Conservation (phyloP, 2,888 invertebrate species). For the Homarus gammarus region DNA sequence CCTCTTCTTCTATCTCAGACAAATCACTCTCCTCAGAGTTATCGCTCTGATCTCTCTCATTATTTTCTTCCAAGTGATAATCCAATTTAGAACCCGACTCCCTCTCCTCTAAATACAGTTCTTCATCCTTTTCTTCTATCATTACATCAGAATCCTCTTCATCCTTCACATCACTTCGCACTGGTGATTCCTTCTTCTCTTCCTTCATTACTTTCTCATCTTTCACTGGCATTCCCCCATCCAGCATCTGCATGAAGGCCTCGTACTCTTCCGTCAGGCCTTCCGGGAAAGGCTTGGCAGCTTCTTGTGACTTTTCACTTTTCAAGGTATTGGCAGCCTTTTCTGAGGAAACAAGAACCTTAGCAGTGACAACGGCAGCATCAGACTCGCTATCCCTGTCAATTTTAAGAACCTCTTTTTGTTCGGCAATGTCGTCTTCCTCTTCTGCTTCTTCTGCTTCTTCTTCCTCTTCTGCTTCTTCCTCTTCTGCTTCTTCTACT, state of each 20-base stretch:
- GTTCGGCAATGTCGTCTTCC: background rate
- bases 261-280: slow-evolving; percentile 70
- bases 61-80: background rate
- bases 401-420: slow-evolving; percentile 21
- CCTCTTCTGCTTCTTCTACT: too few relatives aligned
- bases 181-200: background rate
- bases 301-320: background rate
- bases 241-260: slow-evolving; percentile 69
- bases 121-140: slow-evolving; percentile 2
- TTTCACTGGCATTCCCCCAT: slow-evolving; percentile 31
- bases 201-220: background rate
- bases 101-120: slow-evolving; percentile 8
- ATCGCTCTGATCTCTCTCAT: background rate
- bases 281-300: slow-evolving; percentile 27
- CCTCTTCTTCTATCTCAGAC: background rate
- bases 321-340: background rate
- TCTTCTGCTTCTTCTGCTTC: too few relatives aligned
- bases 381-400: slow-evolving; percentile 2
- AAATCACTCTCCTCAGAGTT: background rate
- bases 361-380: background rate
- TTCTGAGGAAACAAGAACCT: background rate
- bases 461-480: too few relatives aligned
- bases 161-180: background rate
- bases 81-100: background rate
- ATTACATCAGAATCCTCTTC: slow-evolving; percentile 2